Conservation (phyloP, 2,113 vertebrate species). For the Brienomyrus longianalis region DNA sequence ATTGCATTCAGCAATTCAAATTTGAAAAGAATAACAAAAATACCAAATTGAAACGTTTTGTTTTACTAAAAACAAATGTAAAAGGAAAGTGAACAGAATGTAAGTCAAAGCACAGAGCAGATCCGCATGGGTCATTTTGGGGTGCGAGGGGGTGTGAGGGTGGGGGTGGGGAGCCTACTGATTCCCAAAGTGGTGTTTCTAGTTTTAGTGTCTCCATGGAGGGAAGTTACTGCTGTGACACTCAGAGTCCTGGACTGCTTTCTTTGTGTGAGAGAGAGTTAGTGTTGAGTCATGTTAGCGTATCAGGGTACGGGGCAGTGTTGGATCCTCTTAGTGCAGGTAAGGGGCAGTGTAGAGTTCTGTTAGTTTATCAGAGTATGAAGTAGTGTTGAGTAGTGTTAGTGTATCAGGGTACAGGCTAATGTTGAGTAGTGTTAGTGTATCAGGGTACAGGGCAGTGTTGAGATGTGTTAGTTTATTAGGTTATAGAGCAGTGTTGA, state of each 20-base stretch:
- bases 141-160: not conserved
- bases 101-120: not conserved
- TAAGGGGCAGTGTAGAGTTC: not conserved
- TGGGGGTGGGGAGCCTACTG: not conserved
- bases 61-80: not conserved
- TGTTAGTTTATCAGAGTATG: not conserved
- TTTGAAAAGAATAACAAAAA: slow-evolving; percentile 1
- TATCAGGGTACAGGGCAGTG: not conserved
- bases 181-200: not conserved
- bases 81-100: not conserved
- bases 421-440: not conserved
- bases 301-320: not conserved
- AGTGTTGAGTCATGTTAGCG: not conserved
- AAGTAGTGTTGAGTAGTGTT: not conserved
- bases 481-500: not conserved
- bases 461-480: not conserved
- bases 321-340: not conserved
- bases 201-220: not conserved
- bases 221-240: not conserved
- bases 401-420: not conserved
- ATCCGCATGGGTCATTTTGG: not conserved
- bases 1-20: not conserved
- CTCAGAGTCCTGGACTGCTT: not conserved
- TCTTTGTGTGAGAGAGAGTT: not conserved
- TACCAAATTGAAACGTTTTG: not conserved